phyloP scores from a whole-genome alignment of 2,888 invertebrate genomes.

The Muscina levida region DNA sequence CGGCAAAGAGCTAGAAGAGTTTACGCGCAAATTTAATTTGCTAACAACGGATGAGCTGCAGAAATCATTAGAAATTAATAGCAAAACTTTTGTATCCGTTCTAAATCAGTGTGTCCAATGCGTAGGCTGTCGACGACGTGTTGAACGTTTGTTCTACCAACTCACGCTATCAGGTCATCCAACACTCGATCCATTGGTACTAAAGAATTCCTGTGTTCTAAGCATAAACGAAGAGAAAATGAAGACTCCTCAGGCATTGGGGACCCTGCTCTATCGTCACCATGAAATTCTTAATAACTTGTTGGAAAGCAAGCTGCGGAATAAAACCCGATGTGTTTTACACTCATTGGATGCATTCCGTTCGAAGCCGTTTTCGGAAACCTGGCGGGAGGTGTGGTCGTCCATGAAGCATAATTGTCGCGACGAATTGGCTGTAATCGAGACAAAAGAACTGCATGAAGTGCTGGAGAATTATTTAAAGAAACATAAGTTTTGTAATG shows the following conservation, averaged over 20 bases:
- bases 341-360: constrained; percentile 94
- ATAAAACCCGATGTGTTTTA: constrained; percentile 92
- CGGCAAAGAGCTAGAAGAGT: constrained; percentile 92
- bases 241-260: constrained; percentile 89
- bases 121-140: constrained; percentile 95
- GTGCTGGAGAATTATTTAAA: constrained; percentile 94
- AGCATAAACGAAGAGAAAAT: constrained; percentile 90
- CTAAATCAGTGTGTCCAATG: constrained; percentile 95
- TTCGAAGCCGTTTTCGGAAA: constrained; percentile 85
- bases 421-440: constrained; percentile 92
- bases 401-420: constrained; percentile 90
- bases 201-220: constrained; percentile 88
- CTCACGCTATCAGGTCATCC: constrained; percentile 91
- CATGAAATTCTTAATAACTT: constrained; percentile 89
- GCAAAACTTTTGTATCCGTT: constrained; percentile 90
- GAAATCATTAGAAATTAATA: constrained; percentile 90
- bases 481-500: constrained; percentile 96
- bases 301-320: constrained; percentile 91
- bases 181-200: constrained; percentile 91
- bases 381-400: constrained; percentile 92
- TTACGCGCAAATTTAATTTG: constrained; percentile 89
- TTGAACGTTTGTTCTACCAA: constrained; percentile 93
- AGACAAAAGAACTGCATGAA: constrained; percentile 90
- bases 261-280: constrained; percentile 92
- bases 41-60: constrained; percentile 89